Evolutionary conservation across 2,113 vertebrate species (phyloP).

Genomic region (Crypturellus undulatus): DNA sequence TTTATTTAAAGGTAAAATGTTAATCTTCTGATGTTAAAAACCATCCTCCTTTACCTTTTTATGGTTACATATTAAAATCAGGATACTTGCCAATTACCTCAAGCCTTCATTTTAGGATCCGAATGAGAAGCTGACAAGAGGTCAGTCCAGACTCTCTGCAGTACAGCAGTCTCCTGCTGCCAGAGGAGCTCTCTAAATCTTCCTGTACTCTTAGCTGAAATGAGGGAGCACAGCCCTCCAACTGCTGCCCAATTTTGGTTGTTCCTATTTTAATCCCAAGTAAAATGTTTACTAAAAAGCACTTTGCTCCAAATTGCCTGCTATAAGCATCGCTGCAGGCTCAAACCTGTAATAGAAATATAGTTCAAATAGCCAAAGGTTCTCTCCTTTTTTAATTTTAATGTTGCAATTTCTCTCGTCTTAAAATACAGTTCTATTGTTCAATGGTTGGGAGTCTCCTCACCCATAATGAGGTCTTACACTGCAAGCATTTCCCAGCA

Average conservation of each 20-base stretch:
- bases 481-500: background rate
- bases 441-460: background rate
- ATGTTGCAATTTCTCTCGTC: background rate
- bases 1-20: constrained; percentile 69
- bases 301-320: background rate
- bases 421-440: background rate
- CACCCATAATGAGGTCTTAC: background rate
- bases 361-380: background rate
- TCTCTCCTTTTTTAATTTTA: background rate
- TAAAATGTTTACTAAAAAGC: background rate
- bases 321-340: background rate
- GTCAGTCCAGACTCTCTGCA: constrained; percentile 12
- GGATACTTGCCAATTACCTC: constrained; percentile 41
- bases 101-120: constrained; percentile 23
- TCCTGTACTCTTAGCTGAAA: background rate
- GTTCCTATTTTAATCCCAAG: background rate
- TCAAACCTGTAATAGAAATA: background rate
- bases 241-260: background rate
- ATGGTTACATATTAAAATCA: constrained; percentile 1
- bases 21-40: constrained; percentile 68
- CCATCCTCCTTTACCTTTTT: constrained; percentile 52
- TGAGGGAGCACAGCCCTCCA: background rate
- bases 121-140: constrained; percentile 40
- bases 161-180: background rate
- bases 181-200: background rate